Evolutionary conservation across 2,113 vertebrate genomes (phyloP), one percentile per base, ranked within the genome.

Genomic region (Mirounga angustirostris): DNA sequence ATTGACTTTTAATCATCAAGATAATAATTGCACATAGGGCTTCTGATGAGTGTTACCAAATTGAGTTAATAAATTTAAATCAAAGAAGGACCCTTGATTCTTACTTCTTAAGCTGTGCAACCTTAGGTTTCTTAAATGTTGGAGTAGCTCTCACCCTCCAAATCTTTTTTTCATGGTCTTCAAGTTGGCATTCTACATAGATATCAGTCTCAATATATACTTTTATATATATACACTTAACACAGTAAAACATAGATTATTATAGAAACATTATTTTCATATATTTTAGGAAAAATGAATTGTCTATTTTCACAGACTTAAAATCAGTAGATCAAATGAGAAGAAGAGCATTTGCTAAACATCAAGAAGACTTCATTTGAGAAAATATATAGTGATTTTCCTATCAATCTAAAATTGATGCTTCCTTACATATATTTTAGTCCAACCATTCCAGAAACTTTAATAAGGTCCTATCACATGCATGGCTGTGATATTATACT

Each of bases 251-350:
- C 33, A 93, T 56, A 95, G 10, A 71, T 36, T 84, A 58, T 5
- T 91, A 82, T 71, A 67, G n/a, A 43, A 71, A 40, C n/a, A n/a
- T 5, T 78, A 67, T 80, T 94, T 85, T 81, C 40, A 82, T 73
- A 36, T 85, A 78, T 14, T 91, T 96, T 65, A 76, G 33, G 14
- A 89, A 91, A 94, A 90, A 33, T 67, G 8, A 92, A 91, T 50
- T 46, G 3, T 12, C 24, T 85, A 14, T 52, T 82, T 96, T 91
- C 59, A 94, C 21, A 74, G 67, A 82, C 40, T 76, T 95, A 36
- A 71, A 92, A 74, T 92, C 33, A 91, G 43, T 76, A 21, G 40
- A 14, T 18, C 73, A 86, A 61, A 74, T 76, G 6, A 96, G 15
- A 91, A 87, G 46, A 95, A 67, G 1, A 46, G 18, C 36, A 81